phyloP scores from a whole-genome alignment of 2,113 vertebrate species.

The Chionomys nivalis region DNA sequence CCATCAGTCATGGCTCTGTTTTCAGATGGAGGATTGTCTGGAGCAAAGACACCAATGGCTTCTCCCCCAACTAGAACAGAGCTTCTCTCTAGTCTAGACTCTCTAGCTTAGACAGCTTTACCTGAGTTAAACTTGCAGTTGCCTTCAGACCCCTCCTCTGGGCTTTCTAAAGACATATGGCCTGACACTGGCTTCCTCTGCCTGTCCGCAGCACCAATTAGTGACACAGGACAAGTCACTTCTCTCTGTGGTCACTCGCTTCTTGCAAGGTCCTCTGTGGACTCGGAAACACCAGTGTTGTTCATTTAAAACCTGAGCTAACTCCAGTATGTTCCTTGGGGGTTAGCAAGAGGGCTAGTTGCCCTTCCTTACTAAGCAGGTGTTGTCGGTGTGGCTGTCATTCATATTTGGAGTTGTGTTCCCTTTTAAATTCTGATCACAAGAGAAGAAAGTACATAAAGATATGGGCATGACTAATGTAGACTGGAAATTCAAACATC shows the following conservation, averaged over 20 bases:
- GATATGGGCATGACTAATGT: slow-evolving; percentile 76
- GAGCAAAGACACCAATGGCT: not conserved
- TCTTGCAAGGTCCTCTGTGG: not conserved
- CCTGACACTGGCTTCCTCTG: not conserved
- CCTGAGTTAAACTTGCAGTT: not conserved
- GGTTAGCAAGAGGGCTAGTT: not conserved
- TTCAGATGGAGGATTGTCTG: not conserved
- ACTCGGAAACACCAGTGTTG: not conserved
- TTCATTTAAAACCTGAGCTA: slow-evolving; percentile 1
- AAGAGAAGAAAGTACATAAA: slow-evolving; percentile 78
- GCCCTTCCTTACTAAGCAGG: not conserved
- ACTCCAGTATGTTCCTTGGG: not conserved
- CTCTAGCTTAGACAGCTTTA: slow-evolving; percentile 1
- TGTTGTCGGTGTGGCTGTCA: not conserved
- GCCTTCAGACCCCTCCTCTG: not conserved
- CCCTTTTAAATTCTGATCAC: slow-evolving; percentile 88
- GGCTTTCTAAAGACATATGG: not conserved
- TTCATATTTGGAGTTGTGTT: slow-evolving; percentile 80
- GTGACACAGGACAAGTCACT: not conserved
- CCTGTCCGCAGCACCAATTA: not conserved
- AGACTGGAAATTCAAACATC: slow-evolving; percentile 78
- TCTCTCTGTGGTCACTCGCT: not conserved
- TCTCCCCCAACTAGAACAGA: not conserved
- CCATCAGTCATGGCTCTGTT: not conserved
- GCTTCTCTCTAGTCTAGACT: not conserved